phyloP scores from a whole-genome alignment of 2,797 vertebrate genomes.

The Silurus lanzhouensis region DNA sequence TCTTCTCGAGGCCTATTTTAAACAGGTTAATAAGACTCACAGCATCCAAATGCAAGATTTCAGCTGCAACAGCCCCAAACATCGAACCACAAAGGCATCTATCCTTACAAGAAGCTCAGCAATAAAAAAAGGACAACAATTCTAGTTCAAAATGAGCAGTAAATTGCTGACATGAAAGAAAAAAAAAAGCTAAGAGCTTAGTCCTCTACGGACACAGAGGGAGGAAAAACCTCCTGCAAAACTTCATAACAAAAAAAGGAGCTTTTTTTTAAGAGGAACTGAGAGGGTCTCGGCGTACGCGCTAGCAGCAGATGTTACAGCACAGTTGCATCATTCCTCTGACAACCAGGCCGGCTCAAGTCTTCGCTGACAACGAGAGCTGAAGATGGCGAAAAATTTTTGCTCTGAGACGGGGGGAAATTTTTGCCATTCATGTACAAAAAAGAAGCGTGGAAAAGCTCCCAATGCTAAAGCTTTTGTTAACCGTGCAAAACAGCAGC shows the following conservation, averaged over 20 bases:
- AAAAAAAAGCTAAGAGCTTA: conserved; percentile 44
- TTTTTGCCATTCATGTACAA: conserved; percentile 73
- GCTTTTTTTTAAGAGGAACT: conserved; percentile 75
- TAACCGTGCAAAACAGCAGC: conserved; percentile 69
- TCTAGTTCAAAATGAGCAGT: conserved; percentile 42
- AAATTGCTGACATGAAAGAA: conserved; percentile 52
- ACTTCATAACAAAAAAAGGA: conserved; percentile 76
- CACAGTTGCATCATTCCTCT: conserved; percentile 81
- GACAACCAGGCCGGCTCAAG: conserved; percentile 75
- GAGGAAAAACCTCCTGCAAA: conserved; percentile 69
- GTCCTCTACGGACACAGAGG: conserved; percentile 59
- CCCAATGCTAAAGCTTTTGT: conserved; percentile 74
- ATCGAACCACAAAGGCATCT: conserved; percentile 15
- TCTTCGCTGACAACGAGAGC: conserved; percentile 83
- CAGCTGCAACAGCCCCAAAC: neutral
- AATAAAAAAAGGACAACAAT: conserved; percentile 35
- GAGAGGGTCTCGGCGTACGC: conserved; percentile 74
- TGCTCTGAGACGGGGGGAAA: conserved; percentile 79
- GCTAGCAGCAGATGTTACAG: conserved; percentile 83
- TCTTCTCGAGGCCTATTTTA: neutral
- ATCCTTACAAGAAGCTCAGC: conserved; percentile 6
- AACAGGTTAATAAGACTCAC: conserved; percentile 1
- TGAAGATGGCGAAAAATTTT: conserved; percentile 81
- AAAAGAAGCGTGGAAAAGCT: conserved; percentile 72
- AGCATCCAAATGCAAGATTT: neutral